Conservation (phyloP, 2,113 vertebrate species). For the Sinocyclocheilus rhinocerous region DNA sequence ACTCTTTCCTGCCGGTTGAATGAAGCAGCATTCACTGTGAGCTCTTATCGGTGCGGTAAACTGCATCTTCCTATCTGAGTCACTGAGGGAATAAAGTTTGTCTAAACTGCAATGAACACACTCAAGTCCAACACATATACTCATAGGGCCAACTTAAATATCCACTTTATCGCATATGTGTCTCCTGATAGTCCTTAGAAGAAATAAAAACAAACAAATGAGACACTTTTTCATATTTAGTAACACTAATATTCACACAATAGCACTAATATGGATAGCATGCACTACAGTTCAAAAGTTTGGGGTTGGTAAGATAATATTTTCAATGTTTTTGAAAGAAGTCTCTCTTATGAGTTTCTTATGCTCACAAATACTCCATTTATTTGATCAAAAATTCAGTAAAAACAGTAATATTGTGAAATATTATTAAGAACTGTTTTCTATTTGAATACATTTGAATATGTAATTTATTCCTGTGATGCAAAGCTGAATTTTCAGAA, state of each 20-base stretch:
- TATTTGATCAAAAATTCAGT: neutral
- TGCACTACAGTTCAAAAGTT: neutral
- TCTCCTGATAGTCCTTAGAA: neutral
- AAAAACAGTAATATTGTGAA: neutral
- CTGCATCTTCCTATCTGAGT: constrained; percentile 17
- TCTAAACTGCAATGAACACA: constrained; percentile 9
- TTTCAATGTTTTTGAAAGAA: neutral
- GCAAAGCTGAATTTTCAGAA: neutral
- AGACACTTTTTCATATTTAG: neutral
- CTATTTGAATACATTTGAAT: neutral
- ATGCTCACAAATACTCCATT: neutral
- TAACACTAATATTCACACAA: too few species aligned
- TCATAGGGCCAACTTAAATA: neutral
- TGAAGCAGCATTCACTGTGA: constrained; percentile 23
- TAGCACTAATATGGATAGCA: neutral
- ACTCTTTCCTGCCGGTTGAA: neutral
- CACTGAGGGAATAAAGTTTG: constrained; percentile 28
- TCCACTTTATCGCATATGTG: neutral
- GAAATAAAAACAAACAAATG: neutral
- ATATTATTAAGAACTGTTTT: neutral
- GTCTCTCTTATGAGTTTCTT: neutral
- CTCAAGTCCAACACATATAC: neutral
- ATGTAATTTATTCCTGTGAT: neutral
- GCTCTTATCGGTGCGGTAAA: constrained; percentile 22
- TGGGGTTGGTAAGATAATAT: neutral